Conservation (phyloP, 2,797 vertebrate species). For the Lutjanus argentimaculatus region DNA sequence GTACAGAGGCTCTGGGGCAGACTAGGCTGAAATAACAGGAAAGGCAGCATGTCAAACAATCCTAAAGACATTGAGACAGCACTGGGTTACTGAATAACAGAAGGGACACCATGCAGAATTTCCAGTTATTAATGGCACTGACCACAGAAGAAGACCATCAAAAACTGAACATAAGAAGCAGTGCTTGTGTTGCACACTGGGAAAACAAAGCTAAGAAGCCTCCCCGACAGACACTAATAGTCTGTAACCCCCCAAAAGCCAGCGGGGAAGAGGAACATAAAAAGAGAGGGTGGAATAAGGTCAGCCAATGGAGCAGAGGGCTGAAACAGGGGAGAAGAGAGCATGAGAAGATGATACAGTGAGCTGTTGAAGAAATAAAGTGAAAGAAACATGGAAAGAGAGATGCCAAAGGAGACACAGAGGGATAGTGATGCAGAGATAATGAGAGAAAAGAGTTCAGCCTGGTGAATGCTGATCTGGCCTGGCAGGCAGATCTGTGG, state of each 20-base stretch:
- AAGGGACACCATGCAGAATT: conserved; percentile 1
- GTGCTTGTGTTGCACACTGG: conserved; percentile 6
- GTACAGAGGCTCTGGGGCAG: conserved; percentile 11
- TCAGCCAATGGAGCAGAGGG: conserved; percentile 39
- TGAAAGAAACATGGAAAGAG: conserved; percentile 29
- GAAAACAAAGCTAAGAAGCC: conserved; percentile 16
- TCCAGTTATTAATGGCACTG: conserved; percentile 19
- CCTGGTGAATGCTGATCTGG: conserved; percentile 50
- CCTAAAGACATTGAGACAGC: not conserved
- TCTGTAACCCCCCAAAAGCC: conserved; percentile 27
- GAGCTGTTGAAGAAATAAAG: conserved; percentile 21
- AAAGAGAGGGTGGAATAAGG: conserved; percentile 42
- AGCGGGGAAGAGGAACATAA: conserved; percentile 39
- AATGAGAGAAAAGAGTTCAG: conserved; percentile 39
- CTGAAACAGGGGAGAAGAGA: conserved; percentile 14
- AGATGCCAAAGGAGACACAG: conserved; percentile 13
- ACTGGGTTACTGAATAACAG: not conserved
- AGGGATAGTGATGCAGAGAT: conserved; percentile 41
- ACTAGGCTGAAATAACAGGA: conserved; percentile 37
- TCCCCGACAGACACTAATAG: conserved; percentile 29
- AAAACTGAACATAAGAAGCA: conserved; percentile 19
- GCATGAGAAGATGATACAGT: conserved; percentile 28
- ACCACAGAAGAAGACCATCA: not conserved
- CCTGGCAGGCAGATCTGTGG: conserved; percentile 48
- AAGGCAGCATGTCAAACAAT: conserved; percentile 32